Conservation (phyloP, 2,888 invertebrate genomes). For the Plebejus melissa region DNA sequence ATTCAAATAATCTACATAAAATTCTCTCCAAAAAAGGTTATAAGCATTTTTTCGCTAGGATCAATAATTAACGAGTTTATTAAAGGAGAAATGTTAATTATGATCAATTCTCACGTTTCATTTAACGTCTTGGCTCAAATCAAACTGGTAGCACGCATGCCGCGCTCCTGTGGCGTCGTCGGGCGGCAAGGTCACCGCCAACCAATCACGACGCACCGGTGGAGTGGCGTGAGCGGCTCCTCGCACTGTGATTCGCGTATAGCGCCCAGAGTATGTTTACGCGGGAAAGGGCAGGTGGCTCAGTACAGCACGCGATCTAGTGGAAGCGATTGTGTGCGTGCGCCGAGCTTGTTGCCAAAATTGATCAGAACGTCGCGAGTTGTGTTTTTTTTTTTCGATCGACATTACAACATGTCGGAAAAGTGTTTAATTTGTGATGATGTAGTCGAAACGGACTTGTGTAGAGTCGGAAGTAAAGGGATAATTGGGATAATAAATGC, state of each 20-base stretch:
- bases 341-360: conserved; percentile 5
- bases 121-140: background rate
- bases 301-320: background rate
- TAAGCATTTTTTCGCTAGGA: background rate
- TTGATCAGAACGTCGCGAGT: conserved; percentile 8
- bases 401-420: conserved; percentile 15
- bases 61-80: too few species aligned
- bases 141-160: conserved; percentile 1
- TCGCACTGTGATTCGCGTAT: background rate
- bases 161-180: conserved; percentile 1
- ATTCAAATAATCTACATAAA: too few species aligned
- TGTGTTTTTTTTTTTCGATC: conserved; percentile 4
- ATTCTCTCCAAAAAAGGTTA: too few species aligned
- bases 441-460: conserved; percentile 25
- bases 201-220: conserved; percentile 20
- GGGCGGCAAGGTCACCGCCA: conserved; percentile 29
- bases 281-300: conserved; percentile 1
- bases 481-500: conserved; percentile 25
- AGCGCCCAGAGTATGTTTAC: conserved; percentile 2
- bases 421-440: conserved; percentile 21
- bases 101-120: background rate
- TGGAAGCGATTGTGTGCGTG: conserved; percentile 15
- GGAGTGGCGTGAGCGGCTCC: conserved; percentile 8
- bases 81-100: background rate
- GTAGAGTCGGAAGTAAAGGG: conserved; percentile 24